Percentiles rank a stretch among this genome's conserved stretches.
Evolutionary conservation across 2,113 vertebrate species (phyloP).

Genomic region (Lasiurus borealis): DNA sequence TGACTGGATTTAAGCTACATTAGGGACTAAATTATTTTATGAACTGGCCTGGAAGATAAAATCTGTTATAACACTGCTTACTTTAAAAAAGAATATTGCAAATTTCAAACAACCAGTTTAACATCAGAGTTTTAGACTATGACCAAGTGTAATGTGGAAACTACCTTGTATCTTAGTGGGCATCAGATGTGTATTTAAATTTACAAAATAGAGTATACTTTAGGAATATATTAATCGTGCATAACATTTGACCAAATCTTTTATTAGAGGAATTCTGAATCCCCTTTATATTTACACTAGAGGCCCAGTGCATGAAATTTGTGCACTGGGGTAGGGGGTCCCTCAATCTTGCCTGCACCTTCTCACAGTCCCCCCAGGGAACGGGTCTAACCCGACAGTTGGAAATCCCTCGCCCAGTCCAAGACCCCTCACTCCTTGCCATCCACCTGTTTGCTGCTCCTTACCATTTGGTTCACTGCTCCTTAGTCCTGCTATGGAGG

Average conservation of each 20-base stretch:
- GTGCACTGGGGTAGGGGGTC: no score
- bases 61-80: neutral
- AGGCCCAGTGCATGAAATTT: no score
- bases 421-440: no score
- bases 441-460: no score
- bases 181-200: neutral
- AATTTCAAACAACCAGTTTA: conserved; percentile 50
- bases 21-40: neutral
- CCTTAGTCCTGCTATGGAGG: no score
- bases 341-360: no score
- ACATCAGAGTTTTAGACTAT: neutral
- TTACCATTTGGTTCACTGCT: no score
- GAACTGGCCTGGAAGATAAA: neutral
- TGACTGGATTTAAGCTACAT: neutral
- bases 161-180: neutral
- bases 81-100: neutral
- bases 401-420: no score
- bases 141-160: neutral
- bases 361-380: no score
- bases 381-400: no score
- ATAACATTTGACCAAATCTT: neutral
- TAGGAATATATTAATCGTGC: neutral
- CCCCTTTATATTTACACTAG: neutral
- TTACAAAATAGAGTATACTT: neutral
- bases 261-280: neutral